Base-by-base conservation (phyloP, 1,140 invertebrate genomes). In the Ips nitidus region DNA sequence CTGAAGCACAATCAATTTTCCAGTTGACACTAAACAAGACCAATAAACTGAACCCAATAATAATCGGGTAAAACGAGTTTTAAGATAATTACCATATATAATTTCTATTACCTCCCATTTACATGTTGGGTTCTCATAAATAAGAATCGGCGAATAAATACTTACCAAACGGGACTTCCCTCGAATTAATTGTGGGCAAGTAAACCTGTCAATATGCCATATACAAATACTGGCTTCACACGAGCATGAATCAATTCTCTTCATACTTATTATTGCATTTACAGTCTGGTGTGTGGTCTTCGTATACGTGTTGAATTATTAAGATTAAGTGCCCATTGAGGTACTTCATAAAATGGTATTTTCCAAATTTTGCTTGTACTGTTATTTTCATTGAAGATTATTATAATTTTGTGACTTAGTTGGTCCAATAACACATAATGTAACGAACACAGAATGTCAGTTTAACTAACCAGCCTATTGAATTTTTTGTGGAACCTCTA, bases 131-230 rank as follows among this genome's bases (percentile, higher is more conserved):
- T 2, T 52, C 56, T 50, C 57, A 38, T 67, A 67, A 67, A 67
- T 59, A 67, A 67, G 56, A 52, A 52, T 50, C 45, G 57, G 38
- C 37, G 53, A 67, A 67, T 67, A 67, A 67, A 67, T 67, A 67
- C 56, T 43, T 36, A 59, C 39, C 41, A 52, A 52, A 59, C 52
- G 56, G 65, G 40, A 67, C 65, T 67, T 67, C 43, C 65, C 45
- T 67, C 65, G 65, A 59, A 67, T 67, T 67, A 67, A 67, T 67
- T 67, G 65, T 59, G 65, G 65, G 65, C 65, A 67, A 59, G 65
- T 67, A 67, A 67, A 67, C 56, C 65, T 67, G 65, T 67, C 65
- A 67, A 59, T 67, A 60, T 40, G 65, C 60, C 56, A 59, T 59
- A 52, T 42, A 60, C 65, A 52, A 59, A 67, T 59, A 67, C n/a